These are phyloP conservation scores for Aproaerema taeniolella DNA, from an alignment of 2,888 invertebrate genomes.

Conservation along the genomic window DNA sequence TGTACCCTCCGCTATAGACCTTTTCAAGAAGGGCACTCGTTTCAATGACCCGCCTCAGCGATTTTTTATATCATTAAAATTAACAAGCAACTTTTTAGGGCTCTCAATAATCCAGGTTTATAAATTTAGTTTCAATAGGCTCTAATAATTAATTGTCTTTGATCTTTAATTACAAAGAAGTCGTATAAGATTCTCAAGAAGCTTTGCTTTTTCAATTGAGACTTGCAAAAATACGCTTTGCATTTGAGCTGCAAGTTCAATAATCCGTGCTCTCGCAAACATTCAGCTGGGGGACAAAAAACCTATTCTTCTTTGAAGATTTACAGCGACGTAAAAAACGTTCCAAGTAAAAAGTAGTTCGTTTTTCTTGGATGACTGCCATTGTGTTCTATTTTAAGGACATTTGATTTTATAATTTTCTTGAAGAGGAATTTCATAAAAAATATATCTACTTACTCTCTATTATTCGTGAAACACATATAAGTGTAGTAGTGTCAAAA, in stretches of 20 bases:
- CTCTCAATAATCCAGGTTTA: conserved; percentile 1
- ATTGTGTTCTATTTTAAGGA: conserved; percentile 16
- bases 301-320: conserved; percentile 40
- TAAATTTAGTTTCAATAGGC: not conserved
- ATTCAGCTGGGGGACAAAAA: conserved; percentile 31
- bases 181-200: not conserved
- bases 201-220: conserved; percentile 13
- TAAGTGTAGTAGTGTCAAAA: too few relatives aligned
- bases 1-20: conserved; percentile 44
- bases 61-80: conserved; percentile 67
- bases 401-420: not conserved
- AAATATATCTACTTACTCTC: too few relatives aligned
- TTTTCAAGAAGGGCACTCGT: conserved; percentile 58
- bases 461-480: too few relatives aligned
- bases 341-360: conserved; percentile 21
- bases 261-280: conserved; percentile 30
- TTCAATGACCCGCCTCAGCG: conserved; percentile 54
- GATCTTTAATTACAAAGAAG: not conserved
- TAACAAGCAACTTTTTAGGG: conserved; percentile 46
- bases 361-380: conserved; percentile 23
- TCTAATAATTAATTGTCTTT: not conserved
- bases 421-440: too few relatives aligned
- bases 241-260: conserved; percentile 27
- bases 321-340: conserved; percentile 33
- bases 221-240: conserved; percentile 3